Conservation (phyloP, 2,888 invertebrate genomes). For the Lymantria monacha region DNA sequence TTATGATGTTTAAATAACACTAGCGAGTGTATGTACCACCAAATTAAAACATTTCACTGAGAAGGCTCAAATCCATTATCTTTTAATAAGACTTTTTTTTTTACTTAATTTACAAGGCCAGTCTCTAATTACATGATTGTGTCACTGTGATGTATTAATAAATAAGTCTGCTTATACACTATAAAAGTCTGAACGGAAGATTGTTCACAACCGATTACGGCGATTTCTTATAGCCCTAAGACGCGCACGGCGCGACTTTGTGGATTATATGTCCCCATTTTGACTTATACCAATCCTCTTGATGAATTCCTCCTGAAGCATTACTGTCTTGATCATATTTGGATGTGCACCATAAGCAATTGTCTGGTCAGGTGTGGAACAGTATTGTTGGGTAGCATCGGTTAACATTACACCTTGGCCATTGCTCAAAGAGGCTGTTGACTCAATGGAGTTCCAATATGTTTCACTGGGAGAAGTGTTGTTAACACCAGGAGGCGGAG, state of each 20-base stretch:
- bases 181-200: slow-evolving; percentile 72
- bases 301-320: slow-evolving; percentile 79
- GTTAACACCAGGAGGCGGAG: slow-evolving; percentile 95
- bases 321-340: slow-evolving; percentile 77
- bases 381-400: slow-evolving; percentile 69
- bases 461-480: slow-evolving; percentile 96
- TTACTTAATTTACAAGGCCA: slow-evolving; percentile 57
- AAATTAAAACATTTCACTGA: slow-evolving; percentile 53
- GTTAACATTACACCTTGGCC: slow-evolving; percentile 71
- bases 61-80: slow-evolving; percentile 42
- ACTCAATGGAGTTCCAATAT: slow-evolving; percentile 93
- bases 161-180: slow-evolving; percentile 79
- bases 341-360: slow-evolving; percentile 68
- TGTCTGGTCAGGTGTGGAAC: slow-evolving; percentile 64
- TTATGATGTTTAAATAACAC: slow-evolving; percentile 48
- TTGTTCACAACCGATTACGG: slow-evolving; percentile 78
- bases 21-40: slow-evolving; percentile 61
- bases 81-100: slow-evolving; percentile 41
- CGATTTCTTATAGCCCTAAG: slow-evolving; percentile 77
- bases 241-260: slow-evolving; percentile 76
- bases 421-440: slow-evolving; percentile 81
- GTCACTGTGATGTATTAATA: slow-evolving; percentile 78
- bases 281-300: slow-evolving; percentile 80
- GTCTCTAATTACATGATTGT: slow-evolving; percentile 45
- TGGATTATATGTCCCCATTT: slow-evolving; percentile 80